A percentile compares a stretch with the other conserved stretches of the same genome.
Evolutionary conservation across 2,888 invertebrate species (phyloP).

Genomic region (Drosophila emarginata): DNA sequence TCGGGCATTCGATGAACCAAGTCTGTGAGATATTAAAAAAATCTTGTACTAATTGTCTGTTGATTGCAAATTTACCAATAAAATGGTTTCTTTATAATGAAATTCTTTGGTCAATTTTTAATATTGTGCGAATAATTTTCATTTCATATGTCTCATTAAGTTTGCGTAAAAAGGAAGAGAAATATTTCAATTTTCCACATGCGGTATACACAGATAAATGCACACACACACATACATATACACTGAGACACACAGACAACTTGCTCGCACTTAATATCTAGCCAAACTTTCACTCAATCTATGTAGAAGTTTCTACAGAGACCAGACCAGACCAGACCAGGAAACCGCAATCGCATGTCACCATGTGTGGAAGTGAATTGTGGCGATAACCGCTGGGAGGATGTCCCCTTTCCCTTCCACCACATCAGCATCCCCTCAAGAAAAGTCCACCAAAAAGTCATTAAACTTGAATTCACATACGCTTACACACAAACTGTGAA

Average conservation of each 20-base stretch:
- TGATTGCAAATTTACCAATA: neutral
- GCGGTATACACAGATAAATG: neutral
- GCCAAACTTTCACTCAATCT: slow-evolving; percentile 28
- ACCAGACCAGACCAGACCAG: neutral
- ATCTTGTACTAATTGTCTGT: neutral
- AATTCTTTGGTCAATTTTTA: neutral
- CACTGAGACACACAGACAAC: neutral
- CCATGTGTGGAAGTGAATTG: slow-evolving; percentile 15
- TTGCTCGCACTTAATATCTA: slow-evolving; percentile 16
- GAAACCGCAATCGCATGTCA: slow-evolving; percentile 28
- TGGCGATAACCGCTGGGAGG: slow-evolving; percentile 19
- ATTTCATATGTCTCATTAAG: neutral
- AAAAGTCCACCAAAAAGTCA: slow-evolving; percentile 44
- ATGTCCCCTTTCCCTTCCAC: neutral
- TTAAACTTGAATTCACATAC: slow-evolving; percentile 39
- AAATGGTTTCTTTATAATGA: neutral
- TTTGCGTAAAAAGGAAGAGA: neutral
- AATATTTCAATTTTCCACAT: neutral
- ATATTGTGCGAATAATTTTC: neutral
- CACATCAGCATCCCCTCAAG: neutral
- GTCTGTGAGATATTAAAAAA: too few species aligned
- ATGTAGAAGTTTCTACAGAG: slow-evolving; percentile 9
- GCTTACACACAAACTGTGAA: neutral
- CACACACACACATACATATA: neutral
- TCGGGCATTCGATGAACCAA: too few species aligned